These are phyloP conservation scores for Metellina segmentata DNA, from an alignment of 2,888 invertebrate species.

Conservation along the genomic window DNA sequence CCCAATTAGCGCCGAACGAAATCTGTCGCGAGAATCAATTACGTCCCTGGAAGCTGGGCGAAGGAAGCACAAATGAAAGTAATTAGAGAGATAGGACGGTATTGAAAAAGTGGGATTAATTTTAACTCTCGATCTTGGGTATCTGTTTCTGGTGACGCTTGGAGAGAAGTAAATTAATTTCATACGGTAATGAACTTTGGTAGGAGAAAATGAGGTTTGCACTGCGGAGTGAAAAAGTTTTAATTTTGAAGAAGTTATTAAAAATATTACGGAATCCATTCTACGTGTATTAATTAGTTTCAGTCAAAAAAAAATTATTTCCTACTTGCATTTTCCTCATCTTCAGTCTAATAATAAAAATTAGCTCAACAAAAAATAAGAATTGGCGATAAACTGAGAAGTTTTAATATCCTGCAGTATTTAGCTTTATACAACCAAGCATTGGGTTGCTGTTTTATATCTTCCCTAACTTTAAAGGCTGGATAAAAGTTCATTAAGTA, in stretches of 20 bases:
- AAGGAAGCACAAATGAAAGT: constrained; percentile 13
- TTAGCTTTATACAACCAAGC: too few species aligned
- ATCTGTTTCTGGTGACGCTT: neutral
- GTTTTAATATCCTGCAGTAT: too few species aligned
- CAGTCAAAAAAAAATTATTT: too few species aligned
- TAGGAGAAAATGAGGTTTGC: too few species aligned
- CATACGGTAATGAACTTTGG: neutral
- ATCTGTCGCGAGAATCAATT: constrained; percentile 7
- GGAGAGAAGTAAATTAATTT: neutral
- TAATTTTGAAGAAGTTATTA: neutral
- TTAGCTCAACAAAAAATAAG: too few species aligned
- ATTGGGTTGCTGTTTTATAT: too few species aligned
- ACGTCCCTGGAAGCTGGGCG: neutral
- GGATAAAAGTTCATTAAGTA: too few species aligned
- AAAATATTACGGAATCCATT: neutral
- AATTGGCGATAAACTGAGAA: too few species aligned
- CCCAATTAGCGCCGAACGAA: constrained; percentile 28
- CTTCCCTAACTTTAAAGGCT: too few species aligned
- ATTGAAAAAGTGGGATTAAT: constrained; percentile 5
- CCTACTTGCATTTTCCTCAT: too few species aligned
- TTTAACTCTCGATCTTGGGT: neutral
- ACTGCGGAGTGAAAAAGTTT: neutral
- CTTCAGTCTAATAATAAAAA: too few species aligned
- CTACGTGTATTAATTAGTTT: neutral
- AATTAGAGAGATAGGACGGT: constrained; percentile 10